phyloP scores from a whole-genome alignment of 2,797 vertebrate species.

The Coccyzus lansbergi region DNA sequence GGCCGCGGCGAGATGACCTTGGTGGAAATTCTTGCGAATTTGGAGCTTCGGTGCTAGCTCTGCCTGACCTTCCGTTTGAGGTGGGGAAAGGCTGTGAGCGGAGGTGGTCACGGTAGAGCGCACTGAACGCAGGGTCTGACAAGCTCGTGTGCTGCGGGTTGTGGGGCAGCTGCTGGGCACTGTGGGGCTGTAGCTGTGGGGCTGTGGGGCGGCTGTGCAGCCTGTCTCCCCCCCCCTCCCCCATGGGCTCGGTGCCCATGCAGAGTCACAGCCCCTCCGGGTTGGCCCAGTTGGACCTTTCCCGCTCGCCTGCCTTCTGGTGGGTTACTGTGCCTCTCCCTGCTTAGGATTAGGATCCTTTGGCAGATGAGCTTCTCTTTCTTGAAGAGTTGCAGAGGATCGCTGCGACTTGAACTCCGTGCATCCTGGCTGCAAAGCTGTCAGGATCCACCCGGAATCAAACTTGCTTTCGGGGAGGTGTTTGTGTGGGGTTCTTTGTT shows the following conservation, averaged over 20 bases:
- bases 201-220: neutral
- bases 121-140: too few relatives aligned
- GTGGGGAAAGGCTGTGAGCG: too few relatives aligned
- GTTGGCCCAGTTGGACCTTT: fast-evolving
- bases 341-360: neutral
- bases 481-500: neutral
- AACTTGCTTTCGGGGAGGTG: neutral
- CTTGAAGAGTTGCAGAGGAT: neutral
- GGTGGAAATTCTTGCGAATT: too few relatives aligned
- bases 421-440: neutral
- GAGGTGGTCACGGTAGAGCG: too few relatives aligned
- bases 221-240: too few relatives aligned
- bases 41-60: too few relatives aligned
- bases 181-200: too few relatives aligned
- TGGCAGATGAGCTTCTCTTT: neutral
- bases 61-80: too few relatives aligned
- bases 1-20: slow-evolving; percentile 20
- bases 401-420: neutral
- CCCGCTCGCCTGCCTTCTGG: neutral
- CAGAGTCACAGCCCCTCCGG: neutral
- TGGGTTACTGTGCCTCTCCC: neutral
- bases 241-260: neutral
- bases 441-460: neutral
- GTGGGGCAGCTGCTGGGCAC: too few relatives aligned
- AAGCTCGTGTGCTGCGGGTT: too few relatives aligned